A percentile compares a stretch with the other conserved stretches of the same genome.
Evolutionary conservation across 2,113 vertebrate genomes (phyloP).

Genomic region (Sylvia atricapilla): DNA sequence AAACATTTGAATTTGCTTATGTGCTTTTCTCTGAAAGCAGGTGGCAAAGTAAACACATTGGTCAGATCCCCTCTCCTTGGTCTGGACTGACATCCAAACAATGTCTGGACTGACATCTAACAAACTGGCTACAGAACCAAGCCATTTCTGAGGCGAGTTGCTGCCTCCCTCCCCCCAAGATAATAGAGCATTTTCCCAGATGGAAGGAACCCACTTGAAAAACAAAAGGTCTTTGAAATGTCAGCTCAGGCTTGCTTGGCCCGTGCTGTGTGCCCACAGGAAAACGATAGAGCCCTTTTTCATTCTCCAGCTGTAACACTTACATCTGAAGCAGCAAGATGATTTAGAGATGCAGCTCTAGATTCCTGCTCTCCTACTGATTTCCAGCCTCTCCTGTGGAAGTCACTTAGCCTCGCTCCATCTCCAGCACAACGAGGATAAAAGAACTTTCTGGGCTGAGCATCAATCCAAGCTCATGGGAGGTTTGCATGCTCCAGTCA

Average conservation of each 20-base stretch:
- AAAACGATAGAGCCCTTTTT: not conserved
- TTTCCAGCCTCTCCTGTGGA: not conserved
- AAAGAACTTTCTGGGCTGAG: not conserved
- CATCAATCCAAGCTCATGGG: not conserved
- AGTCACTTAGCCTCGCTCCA: not conserved
- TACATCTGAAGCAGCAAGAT: not conserved
- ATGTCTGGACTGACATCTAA: slow-evolving; percentile 91
- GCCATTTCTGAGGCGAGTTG: slow-evolving; percentile 90
- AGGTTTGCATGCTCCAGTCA: not conserved
- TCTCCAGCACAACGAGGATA: not conserved
- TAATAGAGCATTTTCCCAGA: slow-evolving; percentile 35
- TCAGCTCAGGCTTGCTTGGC: slow-evolving; percentile 6
- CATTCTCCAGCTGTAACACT: not conserved
- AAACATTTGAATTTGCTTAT: not conserved
- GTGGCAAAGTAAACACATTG: slow-evolving; percentile 94
- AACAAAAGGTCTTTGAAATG: slow-evolving; percentile 50
- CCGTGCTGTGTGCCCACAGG: not conserved
- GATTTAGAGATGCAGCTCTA: not conserved
- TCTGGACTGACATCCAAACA: slow-evolving; percentile 92
- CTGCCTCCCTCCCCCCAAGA: not conserved
- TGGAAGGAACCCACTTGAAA: slow-evolving; percentile 44
- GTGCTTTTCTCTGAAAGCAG: slow-evolving; percentile 65
- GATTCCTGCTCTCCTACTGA: not conserved
- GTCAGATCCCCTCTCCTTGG: slow-evolving; percentile 87
- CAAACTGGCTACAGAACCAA: slow-evolving; percentile 86